Conservation (phyloP, 1,140 invertebrate genomes). For the Megathymus violae region DNA sequence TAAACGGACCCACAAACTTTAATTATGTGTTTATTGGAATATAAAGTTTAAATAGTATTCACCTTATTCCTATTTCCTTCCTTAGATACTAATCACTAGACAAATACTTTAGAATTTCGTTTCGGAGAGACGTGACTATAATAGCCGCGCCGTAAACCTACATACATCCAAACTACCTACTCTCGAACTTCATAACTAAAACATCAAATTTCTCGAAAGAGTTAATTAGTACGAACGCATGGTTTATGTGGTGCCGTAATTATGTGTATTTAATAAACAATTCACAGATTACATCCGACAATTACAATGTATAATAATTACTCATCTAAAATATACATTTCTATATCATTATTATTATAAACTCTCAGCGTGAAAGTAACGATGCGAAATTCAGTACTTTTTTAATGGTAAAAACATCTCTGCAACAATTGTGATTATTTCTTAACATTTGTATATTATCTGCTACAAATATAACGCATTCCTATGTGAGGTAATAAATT, state of each 20-base stretch:
- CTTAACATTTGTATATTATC: not conserved
- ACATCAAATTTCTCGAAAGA: conserved; percentile 32
- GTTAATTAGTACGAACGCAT: conserved; percentile 48
- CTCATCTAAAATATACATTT: conserved; percentile 21
- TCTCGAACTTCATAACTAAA: conserved; percentile 33
- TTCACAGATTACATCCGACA: conserved; percentile 9
- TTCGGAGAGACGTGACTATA: conserved; percentile 62
- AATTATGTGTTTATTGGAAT: not conserved
- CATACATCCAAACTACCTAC: conserved; percentile 53
- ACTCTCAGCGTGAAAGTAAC: conserved; percentile 1
- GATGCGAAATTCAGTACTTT: conserved; percentile 8
- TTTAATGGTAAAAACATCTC: conserved; percentile 10
- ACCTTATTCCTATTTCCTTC: conserved; percentile 47
- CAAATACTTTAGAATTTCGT: conserved; percentile 79
- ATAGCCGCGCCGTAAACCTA: conserved; percentile 44
- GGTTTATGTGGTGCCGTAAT: conserved; percentile 50
- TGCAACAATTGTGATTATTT: conserved; percentile 21
- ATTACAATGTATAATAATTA: conserved; percentile 2
- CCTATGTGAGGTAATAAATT: not conserved
- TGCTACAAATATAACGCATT: conserved; percentile 11
- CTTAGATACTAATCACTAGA: conserved; percentile 67
- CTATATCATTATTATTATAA: conserved; percentile 24
- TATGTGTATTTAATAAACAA: conserved; percentile 42
- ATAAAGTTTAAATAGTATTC: conserved; percentile 16
- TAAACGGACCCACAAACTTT: not conserved